These are phyloP conservation scores for Campaea margaritaria DNA, from an alignment of 2,888 invertebrate genomes.

Conservation along the genomic window DNA sequence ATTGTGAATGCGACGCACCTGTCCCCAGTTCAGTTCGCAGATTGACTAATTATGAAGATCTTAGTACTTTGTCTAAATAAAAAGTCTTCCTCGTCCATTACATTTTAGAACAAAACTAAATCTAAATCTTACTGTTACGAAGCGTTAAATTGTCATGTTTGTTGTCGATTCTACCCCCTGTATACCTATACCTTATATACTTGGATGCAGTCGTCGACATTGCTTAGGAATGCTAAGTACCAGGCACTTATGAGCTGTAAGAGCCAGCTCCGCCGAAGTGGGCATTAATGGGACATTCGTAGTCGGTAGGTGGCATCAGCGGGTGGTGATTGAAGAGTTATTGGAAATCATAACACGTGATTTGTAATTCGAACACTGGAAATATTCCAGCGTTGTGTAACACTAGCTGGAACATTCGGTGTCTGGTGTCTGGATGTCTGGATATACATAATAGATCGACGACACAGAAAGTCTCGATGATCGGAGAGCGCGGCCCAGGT, in stretches of 20 bases:
- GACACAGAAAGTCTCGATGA: neutral
- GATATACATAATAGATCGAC: too few relatives aligned
- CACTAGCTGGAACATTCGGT: too few relatives aligned
- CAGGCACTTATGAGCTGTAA: slow-evolving; percentile 14
- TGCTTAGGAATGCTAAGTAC: slow-evolving; percentile 19
- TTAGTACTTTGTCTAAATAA: too few relatives aligned
- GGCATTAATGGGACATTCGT: slow-evolving; percentile 21
- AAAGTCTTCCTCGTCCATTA: too few relatives aligned
- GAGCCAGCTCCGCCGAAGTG: slow-evolving; percentile 1
- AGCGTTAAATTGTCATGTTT: too few relatives aligned
- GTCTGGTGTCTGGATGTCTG: too few relatives aligned
- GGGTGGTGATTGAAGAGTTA: slow-evolving; percentile 23
- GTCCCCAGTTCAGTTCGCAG: neutral
- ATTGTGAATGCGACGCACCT: slow-evolving; percentile 11
- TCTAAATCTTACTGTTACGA: too few relatives aligned
- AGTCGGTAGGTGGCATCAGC: slow-evolving; percentile 18
- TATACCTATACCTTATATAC: too few relatives aligned
- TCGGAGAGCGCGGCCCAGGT: neutral
- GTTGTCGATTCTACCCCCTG: too few relatives aligned
- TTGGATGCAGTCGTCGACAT: neutral
- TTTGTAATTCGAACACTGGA: slow-evolving; percentile 6
- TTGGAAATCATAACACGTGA: slow-evolving; percentile 6
- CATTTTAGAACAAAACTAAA: too few relatives aligned
- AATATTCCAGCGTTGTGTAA: too few relatives aligned
- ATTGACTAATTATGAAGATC: neutral